phyloP scores from a whole-genome alignment of 1,140 invertebrate species.

The Diplogasteroides magnus region DNA sequence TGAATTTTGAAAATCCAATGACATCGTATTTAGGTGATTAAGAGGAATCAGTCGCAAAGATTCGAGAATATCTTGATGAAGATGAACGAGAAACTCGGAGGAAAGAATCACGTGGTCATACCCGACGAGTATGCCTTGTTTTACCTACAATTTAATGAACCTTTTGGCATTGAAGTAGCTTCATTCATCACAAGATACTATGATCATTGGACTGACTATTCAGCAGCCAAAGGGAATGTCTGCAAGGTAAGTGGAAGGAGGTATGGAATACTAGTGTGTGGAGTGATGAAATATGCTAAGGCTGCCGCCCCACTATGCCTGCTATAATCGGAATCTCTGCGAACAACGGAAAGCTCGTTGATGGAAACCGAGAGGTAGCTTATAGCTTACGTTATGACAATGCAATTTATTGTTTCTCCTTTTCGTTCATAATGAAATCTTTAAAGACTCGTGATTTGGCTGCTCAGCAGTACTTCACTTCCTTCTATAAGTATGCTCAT shows the following conservation, averaged over 20 bases:
- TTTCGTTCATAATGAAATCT: too few species aligned
- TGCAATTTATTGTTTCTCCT: too few species aligned
- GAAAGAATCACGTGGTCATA: background rate
- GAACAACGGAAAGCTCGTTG: background rate
- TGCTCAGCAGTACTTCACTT: background rate
- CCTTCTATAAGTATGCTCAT: background rate
- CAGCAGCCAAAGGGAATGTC: background rate
- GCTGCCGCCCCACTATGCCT: background rate
- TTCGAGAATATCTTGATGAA: slow-evolving; percentile 51
- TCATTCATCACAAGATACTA: background rate
- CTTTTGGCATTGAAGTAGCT: background rate
- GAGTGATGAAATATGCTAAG: background rate
- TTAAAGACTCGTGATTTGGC: background rate
- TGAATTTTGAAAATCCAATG: too few species aligned
- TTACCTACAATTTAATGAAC: too few species aligned
- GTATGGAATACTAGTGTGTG: too few species aligned
- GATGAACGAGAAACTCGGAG: background rate
- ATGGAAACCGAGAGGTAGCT: too few species aligned
- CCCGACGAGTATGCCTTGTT: background rate
- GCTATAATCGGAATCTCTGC: background rate
- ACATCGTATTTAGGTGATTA: too few species aligned
- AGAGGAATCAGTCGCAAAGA: too few species aligned
- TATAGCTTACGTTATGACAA: too few species aligned
- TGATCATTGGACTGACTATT: background rate
- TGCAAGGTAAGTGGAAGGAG: background rate